Evolutionary conservation across 30 jellyfish, hydroid and myxozoan species (phyloP).

Genomic region (Nemopilema nomurai): DNA sequence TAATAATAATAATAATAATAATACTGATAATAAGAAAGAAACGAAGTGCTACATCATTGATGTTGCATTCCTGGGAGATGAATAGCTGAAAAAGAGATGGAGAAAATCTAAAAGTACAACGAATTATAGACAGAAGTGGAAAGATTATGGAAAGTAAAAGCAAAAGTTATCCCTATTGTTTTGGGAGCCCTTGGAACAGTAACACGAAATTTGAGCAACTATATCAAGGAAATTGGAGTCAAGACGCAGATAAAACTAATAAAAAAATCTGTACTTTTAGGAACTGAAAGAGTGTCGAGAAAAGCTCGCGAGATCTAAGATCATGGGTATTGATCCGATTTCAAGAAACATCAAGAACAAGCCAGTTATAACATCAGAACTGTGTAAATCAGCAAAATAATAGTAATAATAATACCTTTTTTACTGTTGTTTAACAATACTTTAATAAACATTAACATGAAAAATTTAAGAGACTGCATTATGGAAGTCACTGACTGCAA

Average conservation of each 20-base stretch:
- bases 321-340: constrained; percentile 18
- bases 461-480: no score
- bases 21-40: background rate
- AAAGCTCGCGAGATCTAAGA: constrained; percentile 9
- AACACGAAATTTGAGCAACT: background rate
- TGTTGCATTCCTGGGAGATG: background rate
- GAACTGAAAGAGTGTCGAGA: constrained; percentile 13
- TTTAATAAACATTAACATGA: no score
- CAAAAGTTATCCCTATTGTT: background rate
- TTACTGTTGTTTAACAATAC: no score
- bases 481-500: no score
- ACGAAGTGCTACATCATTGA: background rate
- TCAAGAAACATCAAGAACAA: constrained; percentile 11
- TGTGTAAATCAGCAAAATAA: background rate
- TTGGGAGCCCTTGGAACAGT: background rate
- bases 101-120: background rate
- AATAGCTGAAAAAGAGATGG: background rate
- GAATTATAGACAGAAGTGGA: background rate
- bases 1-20: no score
- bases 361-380: background rate
- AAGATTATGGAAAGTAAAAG: background rate
- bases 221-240: background rate
- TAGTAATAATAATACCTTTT: constrained; percentile 5
- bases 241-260: background rate
- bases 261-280: background rate